Base-by-base conservation (phyloP, 2,113 vertebrate species). In the Acinonyx jubatus region DNA sequence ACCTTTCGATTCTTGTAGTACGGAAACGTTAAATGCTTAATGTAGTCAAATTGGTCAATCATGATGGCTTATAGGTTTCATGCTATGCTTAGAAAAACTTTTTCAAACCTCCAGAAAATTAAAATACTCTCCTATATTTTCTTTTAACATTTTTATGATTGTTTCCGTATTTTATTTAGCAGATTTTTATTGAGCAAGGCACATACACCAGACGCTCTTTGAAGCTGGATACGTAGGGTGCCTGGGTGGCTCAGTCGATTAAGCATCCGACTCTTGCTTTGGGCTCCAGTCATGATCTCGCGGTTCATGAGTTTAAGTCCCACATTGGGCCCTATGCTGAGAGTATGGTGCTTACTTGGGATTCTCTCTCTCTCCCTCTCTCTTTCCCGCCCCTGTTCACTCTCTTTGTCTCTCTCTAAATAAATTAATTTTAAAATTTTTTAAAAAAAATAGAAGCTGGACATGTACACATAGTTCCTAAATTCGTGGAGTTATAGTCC, bases 151-250 rank as follows among this genome's bases (percentile, higher is more conserved):
- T 36, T 41, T 36, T 3, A 15, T 41, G 6, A 88, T 29, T 80
- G 63, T 80, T 73, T 48, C 63, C 14, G 55, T 33, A 76, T 81
- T 92, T 80, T 84, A 66, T 50, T 81, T 85, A 84, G 38, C 57
- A 92, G 33, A 81, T 93, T 71, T 96, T 92, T 84, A 74, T 27
- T 87, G 71, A 79, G 31, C 61, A 96, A 74, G 7, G 83, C 91
- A 90, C 38, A 86, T 38, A 82, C 80, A 29, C 13, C 52, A 83
- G 66, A 73, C 1, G 7, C 55, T 68, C 38, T 83, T 90, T 94
- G 71, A 93, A 94, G 29, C 29, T 86, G 27, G 21, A 13, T 89
- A 31, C 38, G 11, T 50, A 5, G 19, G 57, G 57, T 8, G 8
- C 21, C 57, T 61, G 57, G 57, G 57, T 61, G 57, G 57, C 57